Base-by-base conservation (phyloP, 1,140 invertebrate species). In the Asobara japonica region DNA sequence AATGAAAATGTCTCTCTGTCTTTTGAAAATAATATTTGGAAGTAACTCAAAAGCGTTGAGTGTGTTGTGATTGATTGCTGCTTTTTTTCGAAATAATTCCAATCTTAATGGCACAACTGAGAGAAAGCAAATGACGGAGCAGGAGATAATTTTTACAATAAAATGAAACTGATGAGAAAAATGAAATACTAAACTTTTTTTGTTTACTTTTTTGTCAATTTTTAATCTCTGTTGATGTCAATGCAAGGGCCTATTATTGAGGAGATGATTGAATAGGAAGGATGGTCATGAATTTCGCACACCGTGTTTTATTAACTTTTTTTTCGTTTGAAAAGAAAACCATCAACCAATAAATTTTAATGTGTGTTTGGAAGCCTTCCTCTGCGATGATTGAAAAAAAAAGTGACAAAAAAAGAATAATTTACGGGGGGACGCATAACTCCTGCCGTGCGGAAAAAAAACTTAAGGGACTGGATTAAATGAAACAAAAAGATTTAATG, bases 401-500 rank as follows among this genome's bases (percentile, higher is more conserved):
- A 56, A 56, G 51, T 56, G 51, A 56, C 18, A 56, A 56, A 56
- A 56, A 36, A 36, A 11, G 11, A 36, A 56, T 56, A 20, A 56
- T 56, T 25, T 10, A 25, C 22, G 51, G 51, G 11, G 11, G 51
- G 22, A 27, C 22, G 22, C 22, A 18, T 5, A 25, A 56, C 25
- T 25, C 51, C 51, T 56, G 51, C 51, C 51, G 22, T 56, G 51
- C 51, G 51, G 22, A 56, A 56, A 36, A 36, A n/a, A 56, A 56
- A 56, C 51, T 56, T 56, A 25, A 56, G 51, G 51, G 18, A 56
- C 51, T 56, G 22, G 20, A 56, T 56, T 56, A 56, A 56, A 56
- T 56, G 25, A 56, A 56, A 56, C 11, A 45, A 45, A 3, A 22
- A 25, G n/a, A n/a, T n/a, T n/a, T n/a, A 56, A 61, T 75, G 72